Evolutionary conservation across 2,888 invertebrate species (phyloP).

Genomic region (Cheilosia scutellata): DNA sequence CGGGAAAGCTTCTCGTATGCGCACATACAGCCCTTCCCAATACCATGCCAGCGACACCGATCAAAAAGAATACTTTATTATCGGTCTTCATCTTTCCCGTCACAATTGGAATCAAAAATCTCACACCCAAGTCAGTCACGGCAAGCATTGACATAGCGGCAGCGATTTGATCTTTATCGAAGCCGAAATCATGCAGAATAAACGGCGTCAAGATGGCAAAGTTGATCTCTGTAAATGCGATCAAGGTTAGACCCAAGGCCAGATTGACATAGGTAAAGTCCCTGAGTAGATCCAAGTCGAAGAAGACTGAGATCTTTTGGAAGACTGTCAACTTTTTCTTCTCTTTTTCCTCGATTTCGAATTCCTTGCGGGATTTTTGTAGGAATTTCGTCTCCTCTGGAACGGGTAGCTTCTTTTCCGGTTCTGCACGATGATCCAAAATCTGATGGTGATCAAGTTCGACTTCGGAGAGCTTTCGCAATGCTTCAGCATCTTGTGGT

Average conservation of each 20-base stretch:
- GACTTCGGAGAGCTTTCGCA: slow-evolving; percentile 14
- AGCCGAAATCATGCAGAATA: slow-evolving; percentile 88
- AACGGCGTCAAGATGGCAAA: slow-evolving; percentile 91
- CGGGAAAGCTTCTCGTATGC: slow-evolving; percentile 85
- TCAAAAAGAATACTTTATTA: slow-evolving; percentile 88
- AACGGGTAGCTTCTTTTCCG: slow-evolving; percentile 83
- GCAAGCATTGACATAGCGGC: slow-evolving; percentile 89
- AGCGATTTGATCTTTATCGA: slow-evolving; percentile 85
- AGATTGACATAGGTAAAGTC: slow-evolving; percentile 89
- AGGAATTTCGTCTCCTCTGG: slow-evolving; percentile 46
- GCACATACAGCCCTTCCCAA: slow-evolving; percentile 86
- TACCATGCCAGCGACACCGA: slow-evolving; percentile 88
- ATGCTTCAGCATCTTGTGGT: slow-evolving; percentile 80
- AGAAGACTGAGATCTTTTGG: slow-evolving; percentile 87
- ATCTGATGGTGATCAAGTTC: slow-evolving; percentile 86
- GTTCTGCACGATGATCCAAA: slow-evolving; percentile 87
- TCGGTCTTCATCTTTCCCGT: slow-evolving; percentile 88
- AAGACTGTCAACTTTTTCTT: slow-evolving; percentile 84
- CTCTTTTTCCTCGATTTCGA: slow-evolving; percentile 78
- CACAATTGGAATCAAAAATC: slow-evolving; percentile 88
- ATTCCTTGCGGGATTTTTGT: slow-evolving; percentile 35
- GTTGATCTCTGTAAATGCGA: slow-evolving; percentile 89
- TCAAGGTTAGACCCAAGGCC: slow-evolving; percentile 89
- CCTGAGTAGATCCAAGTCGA: slow-evolving; percentile 89
- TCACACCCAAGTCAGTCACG: slow-evolving; percentile 87